phyloP scores from a whole-genome alignment of 2,888 invertebrate species.

The Tetragnatha montana region DNA sequence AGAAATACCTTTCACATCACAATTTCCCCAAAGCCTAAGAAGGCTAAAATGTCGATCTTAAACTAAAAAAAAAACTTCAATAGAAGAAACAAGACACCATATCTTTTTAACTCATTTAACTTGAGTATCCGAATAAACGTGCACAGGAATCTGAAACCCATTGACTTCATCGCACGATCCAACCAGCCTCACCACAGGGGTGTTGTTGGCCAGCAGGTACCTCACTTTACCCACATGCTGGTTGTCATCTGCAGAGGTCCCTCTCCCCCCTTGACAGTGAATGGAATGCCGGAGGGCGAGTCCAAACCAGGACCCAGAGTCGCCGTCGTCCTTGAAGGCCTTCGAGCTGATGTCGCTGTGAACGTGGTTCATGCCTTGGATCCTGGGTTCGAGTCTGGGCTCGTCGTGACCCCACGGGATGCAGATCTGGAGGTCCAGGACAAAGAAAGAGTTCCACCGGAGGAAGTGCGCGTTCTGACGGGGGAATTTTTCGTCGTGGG shows the following conservation, averaged over 20 bases:
- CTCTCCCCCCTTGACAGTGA: neutral
- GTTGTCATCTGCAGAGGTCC: neutral
- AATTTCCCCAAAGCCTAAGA: too few relatives aligned
- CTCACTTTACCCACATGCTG: constrained; percentile 39
- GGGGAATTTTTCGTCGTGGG: constrained; percentile 26
- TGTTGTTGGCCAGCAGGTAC: constrained; percentile 7
- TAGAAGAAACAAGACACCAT: neutral
- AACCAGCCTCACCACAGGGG: constrained; percentile 40
- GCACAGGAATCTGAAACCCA: constrained; percentile 51
- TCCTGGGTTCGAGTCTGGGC: constrained; percentile 43
- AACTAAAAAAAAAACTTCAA: too few relatives aligned
- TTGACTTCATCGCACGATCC: constrained; percentile 55
- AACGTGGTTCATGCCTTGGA: constrained; percentile 65
- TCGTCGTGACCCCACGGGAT: constrained; percentile 19
- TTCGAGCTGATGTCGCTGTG: constrained; percentile 51
- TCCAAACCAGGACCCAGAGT: constrained; percentile 49
- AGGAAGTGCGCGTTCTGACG: constrained; percentile 18
- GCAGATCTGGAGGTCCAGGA: constrained; percentile 58
- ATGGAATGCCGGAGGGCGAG: constrained; percentile 35
- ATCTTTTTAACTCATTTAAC: neutral
- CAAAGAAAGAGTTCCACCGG: constrained; percentile 55
- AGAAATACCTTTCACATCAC: too few relatives aligned
- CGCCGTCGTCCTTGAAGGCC: constrained; percentile 15
- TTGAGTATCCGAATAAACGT: constrained; percentile 43
- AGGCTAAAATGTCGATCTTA: too few relatives aligned